Conservation (phyloP, 1,140 invertebrate genomes). For the Pinna nobilis region DNA sequence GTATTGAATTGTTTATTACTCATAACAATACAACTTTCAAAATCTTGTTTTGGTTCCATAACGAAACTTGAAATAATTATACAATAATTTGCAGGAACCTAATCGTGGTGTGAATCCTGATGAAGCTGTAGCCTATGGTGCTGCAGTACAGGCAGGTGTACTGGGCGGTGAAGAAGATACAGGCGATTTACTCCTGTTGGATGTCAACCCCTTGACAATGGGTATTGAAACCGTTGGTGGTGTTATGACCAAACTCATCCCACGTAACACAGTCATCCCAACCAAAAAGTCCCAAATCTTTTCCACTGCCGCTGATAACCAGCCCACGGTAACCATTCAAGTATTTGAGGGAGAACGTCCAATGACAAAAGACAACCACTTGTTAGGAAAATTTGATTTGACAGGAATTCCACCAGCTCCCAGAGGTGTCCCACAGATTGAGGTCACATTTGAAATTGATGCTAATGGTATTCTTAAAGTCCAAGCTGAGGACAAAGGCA, state of each 20-base stretch:
- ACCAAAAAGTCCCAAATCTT: slow-evolving; percentile 99
- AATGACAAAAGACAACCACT: slow-evolving; percentile 99
- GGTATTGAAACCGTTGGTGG: slow-evolving; percentile 99
- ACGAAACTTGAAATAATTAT: not conserved
- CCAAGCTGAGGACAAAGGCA: slow-evolving; percentile 98
- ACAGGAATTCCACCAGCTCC: slow-evolving; percentile 99
- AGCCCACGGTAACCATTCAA: slow-evolving; percentile 99
- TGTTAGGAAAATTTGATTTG: slow-evolving; percentile 98
- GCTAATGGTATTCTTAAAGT: slow-evolving; percentile 96
- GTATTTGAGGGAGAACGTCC: slow-evolving; percentile 98
- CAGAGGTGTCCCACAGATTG: slow-evolving; percentile 98
- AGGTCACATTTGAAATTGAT: slow-evolving; percentile 99
- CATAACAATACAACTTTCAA: not conserved
- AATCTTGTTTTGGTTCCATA: not conserved
- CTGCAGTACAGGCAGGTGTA: slow-evolving; percentile 97
- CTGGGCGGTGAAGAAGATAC: slow-evolving; percentile 85
- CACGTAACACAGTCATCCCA: slow-evolving; percentile 98
- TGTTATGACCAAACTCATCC: slow-evolving; percentile 99
- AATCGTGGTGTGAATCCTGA: slow-evolving; percentile 99
- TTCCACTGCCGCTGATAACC: slow-evolving; percentile 98
- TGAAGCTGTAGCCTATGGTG: slow-evolving; percentile 88
- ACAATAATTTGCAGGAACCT: slow-evolving; percentile 82
- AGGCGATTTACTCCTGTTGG: slow-evolving; percentile 96
- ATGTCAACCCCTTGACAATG: slow-evolving; percentile 98
- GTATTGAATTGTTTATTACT: not conserved